Evolutionary conservation across 2,113 vertebrate genomes (phyloP).

Genomic region (Anoura caudifer): DNA sequence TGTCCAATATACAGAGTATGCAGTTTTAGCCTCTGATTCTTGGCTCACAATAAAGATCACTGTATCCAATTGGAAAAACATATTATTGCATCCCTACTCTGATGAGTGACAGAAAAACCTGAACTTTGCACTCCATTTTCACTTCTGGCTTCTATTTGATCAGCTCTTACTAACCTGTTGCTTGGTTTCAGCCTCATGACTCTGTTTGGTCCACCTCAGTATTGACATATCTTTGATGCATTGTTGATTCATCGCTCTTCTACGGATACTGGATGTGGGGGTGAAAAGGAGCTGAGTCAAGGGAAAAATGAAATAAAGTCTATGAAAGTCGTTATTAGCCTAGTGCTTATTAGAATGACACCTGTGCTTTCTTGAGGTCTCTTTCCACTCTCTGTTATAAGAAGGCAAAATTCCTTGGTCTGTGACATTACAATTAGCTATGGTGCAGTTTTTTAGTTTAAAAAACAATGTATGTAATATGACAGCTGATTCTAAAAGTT

Average conservation of each 20-base stretch:
- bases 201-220: background rate
- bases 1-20: background rate
- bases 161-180: background rate
- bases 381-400: background rate
- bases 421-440: background rate
- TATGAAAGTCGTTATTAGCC: background rate
- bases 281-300: background rate
- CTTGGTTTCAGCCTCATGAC: background rate
- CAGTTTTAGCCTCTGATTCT: background rate
- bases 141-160: background rate
- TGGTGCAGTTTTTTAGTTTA: background rate
- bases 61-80: background rate
- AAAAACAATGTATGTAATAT: background rate
- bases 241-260: background rate
- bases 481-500: background rate
- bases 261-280: background rate
- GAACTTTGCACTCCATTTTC: background rate
- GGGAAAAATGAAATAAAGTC: background rate
- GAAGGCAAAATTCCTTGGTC: background rate
- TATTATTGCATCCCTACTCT: background rate
- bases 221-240: background rate
- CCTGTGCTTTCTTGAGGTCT: background rate
- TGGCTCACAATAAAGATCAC: slow-evolving; percentile 25
- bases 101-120: background rate
- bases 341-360: background rate